Evolutionary conservation across 2,113 vertebrate genomes (phyloP), one percentile per base, ranked within the genome.

Genomic region (Nematolebias whitei): DNA sequence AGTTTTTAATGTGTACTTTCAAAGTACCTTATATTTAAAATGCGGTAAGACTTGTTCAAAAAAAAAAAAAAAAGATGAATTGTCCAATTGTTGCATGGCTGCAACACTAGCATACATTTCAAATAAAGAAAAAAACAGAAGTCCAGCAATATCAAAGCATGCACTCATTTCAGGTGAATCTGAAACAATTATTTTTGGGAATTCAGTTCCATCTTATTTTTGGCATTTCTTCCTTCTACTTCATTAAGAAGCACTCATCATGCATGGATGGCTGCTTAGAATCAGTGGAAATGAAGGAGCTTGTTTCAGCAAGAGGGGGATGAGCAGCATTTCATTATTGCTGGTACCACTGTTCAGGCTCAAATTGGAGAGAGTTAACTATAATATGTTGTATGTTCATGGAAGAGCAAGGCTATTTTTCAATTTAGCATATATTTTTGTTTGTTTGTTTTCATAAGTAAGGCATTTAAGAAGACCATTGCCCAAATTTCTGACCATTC

Each of bases 191-290:
- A n/a, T n/a, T n/a, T n/a, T n/a, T n/a, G n/a, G n/a, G n/a, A n/a
- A n/a, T n/a, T n/a, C n/a, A n/a, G n/a, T n/a, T n/a, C n/a, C n/a
- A n/a, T n/a, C n/a, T n/a, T n/a, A n/a, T n/a, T n/a, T 80, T 85
- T 73, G 66, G 60, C 45, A 43, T 71, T 68, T 47, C 53, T 66
- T 56, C 40, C 44, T 41, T 80, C 54, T 68, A 63, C 44, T 70
- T 74, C 56, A 82, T 78, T 56, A 78, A 69, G 55, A 68, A 56
- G 20, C 47, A 58, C 41, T 80, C 70, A 64, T 26, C 68, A 68
- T 71, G 68, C 68, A 71, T 80, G 71, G 64, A n/a, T 59, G 49
- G 45, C 53, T 77, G 63, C 49, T 72, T 76, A 53, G 53, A 80
- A 85, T 84, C 32, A 60, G 61, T 12, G 56, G 70, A 72, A 62